Base-by-base conservation (phyloP, 2,797 vertebrate genomes). In the Lepus oiostolus region DNA sequence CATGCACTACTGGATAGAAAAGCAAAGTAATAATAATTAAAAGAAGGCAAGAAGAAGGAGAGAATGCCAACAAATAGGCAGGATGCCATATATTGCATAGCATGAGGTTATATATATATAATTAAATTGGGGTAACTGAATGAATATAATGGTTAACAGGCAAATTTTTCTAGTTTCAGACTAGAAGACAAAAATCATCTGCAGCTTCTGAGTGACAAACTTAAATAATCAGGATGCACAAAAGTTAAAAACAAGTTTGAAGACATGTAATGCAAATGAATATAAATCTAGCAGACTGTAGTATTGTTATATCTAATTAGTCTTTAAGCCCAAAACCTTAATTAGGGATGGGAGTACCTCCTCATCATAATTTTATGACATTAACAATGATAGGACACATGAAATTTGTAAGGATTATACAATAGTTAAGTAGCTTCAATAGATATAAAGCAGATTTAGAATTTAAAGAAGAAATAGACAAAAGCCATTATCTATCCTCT, bases 241-340 rank as follows among this genome's bases (percentile, higher is more conserved):
- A 72, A 91, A 5, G 13, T 83, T 70, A 74, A 88, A 88, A 74
- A 80, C 50, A 76, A 63, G 47, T 68, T 68, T 54, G 60, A 84
- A 80, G 9, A 75, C 26, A 65, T 22, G 13, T 14, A 75, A 71
- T 47, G 9, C 21, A 47, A 47, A 47, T 47, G 85, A 91, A 76
- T 50, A 50, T 38, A 72, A 58, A 32, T 5, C 60, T 32, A 47
- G 24, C 85, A 2, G 5, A 88, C 71, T 81, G 17, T 82, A 26
- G 13, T 58, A 16, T 58, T 70, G 22, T 24, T 62, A 12, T 77
- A 24, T 10, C 14, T 85, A 70, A 52, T 13, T 62, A 74, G 24
- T 4, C 5, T 47, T 1, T 62, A 58, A 42, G 38, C 28, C 13
- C 4, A 4, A 87, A 87, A 50, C 7, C 14, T 47, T 67, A 60